phyloP scores from a whole-genome alignment of 2,797 vertebrate genomes.

The Synanceia verrucosa region DNA sequence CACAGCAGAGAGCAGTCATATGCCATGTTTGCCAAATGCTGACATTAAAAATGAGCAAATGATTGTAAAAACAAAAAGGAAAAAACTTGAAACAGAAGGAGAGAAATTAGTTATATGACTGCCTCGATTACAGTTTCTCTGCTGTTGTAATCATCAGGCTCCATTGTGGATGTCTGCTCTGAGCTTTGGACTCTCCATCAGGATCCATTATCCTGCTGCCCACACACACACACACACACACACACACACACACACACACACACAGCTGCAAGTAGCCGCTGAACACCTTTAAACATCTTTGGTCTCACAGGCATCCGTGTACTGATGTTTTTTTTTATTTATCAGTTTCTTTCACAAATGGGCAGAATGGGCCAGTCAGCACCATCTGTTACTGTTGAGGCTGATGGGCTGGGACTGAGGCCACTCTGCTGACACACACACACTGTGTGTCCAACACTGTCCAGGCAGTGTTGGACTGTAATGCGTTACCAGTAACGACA shows the following conservation, averaged over 20 bases:
- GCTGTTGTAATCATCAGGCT: constrained; percentile 33
- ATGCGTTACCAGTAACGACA: too few species aligned
- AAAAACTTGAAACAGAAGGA: constrained; percentile 31
- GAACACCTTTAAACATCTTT: constrained; percentile 46
- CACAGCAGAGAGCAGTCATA: not conserved
- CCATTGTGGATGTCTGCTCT: constrained; percentile 41
- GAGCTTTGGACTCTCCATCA: constrained; percentile 29
- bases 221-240: constrained; percentile 12
- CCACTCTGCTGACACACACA: too few species aligned
- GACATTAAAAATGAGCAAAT: constrained; percentile 13
- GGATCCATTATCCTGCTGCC: constrained; percentile 42
- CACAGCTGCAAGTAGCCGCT: constrained; percentile 22
- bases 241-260: constrained; percentile 8
- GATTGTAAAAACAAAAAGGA: not conserved
- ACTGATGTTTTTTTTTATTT: constrained; percentile 39
- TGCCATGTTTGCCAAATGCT: not conserved
- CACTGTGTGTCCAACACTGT: too few species aligned
- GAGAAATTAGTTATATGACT: constrained; percentile 33
- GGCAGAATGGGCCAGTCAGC: constrained; percentile 30
- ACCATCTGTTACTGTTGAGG: constrained; percentile 50
- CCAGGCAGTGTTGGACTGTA: too few species aligned
- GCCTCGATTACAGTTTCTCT: constrained; percentile 29
- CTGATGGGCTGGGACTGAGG: too few species aligned
- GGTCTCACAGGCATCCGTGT: constrained; percentile 30
- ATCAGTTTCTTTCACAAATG: constrained; percentile 56